Conservation (phyloP, 2,888 invertebrate genomes). For the Pammene aurita region DNA sequence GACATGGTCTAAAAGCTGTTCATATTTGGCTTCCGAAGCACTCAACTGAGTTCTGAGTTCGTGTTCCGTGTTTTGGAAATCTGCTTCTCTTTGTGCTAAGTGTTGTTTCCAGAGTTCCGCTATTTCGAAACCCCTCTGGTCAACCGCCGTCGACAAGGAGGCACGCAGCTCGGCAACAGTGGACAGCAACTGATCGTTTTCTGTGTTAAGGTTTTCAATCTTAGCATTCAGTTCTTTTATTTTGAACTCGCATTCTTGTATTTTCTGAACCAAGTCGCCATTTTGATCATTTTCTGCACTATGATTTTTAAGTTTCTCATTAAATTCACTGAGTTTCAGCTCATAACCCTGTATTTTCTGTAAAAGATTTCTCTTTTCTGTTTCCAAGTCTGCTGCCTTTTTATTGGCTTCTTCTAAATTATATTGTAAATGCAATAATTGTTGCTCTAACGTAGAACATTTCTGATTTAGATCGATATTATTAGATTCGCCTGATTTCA, state of each 20-base stretch:
- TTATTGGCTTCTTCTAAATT: constrained; percentile 68
- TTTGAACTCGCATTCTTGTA: constrained; percentile 54
- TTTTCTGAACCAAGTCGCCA: constrained; percentile 50
- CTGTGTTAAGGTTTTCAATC: constrained; percentile 67
- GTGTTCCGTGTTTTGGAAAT: constrained; percentile 81
- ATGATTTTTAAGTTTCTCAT: not conserved
- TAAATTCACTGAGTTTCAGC: constrained; percentile 1
- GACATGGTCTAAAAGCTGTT: constrained; percentile 72
- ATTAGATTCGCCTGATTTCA: constrained; percentile 47
- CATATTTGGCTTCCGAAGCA: constrained; percentile 76
- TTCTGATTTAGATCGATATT: constrained; percentile 54
- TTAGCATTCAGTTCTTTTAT: constrained; percentile 64
- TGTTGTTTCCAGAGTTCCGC: constrained; percentile 88
- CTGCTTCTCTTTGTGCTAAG: constrained; percentile 84
- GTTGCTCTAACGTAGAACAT: constrained; percentile 57
- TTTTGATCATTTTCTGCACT: constrained; percentile 45
- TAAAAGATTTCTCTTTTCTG: constrained; percentile 54
- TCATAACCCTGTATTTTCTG: constrained; percentile 46
- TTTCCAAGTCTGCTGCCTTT: constrained; percentile 64
- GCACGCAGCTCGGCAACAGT: constrained; percentile 75
- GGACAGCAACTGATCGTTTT: constrained; percentile 75
- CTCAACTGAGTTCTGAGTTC: constrained; percentile 79
- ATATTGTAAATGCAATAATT: constrained; percentile 57
- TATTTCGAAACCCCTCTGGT: constrained; percentile 86
- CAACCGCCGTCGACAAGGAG: constrained; percentile 81